These are phyloP conservation scores for Sporophila hypoxantha DNA, from an alignment of 2,113 vertebrate species.

Conservation along the genomic window DNA sequence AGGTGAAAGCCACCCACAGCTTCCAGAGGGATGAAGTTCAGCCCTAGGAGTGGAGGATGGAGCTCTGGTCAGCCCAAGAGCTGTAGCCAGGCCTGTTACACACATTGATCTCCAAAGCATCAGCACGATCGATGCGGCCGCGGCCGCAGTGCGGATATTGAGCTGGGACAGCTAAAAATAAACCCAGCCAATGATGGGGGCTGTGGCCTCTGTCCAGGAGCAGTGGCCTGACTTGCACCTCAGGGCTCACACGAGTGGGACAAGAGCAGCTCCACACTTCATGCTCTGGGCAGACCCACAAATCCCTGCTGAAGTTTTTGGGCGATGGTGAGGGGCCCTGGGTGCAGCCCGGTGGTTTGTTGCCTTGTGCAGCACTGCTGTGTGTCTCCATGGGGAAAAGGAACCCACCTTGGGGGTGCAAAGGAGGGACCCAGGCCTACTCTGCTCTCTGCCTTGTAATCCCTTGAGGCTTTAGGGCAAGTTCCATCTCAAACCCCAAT, in stretches of 20 bases:
- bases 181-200: fast-evolving
- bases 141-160: neutral
- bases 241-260: fast-evolving
- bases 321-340: neutral
- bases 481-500: neutral
- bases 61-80: neutral
- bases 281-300: neutral
- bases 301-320: neutral
- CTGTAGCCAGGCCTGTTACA: neutral
- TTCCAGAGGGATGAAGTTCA: neutral
- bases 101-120: neutral
- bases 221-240: neutral
- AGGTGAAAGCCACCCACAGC: neutral
- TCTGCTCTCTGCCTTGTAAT: neutral
- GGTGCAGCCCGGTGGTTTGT: fast-evolving
- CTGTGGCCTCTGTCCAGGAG: neutral
- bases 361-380: neutral
- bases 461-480: neutral
- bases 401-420: neutral
- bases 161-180: neutral
- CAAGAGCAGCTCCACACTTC: neutral
- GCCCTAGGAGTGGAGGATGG: neutral
- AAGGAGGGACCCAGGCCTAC: neutral
- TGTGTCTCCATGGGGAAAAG: neutral
- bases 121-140: fast-evolving